These are phyloP conservation scores for Phrynocephalus forsythii DNA, from an alignment of 2,797 vertebrate genomes.

Conservation along the genomic window DNA sequence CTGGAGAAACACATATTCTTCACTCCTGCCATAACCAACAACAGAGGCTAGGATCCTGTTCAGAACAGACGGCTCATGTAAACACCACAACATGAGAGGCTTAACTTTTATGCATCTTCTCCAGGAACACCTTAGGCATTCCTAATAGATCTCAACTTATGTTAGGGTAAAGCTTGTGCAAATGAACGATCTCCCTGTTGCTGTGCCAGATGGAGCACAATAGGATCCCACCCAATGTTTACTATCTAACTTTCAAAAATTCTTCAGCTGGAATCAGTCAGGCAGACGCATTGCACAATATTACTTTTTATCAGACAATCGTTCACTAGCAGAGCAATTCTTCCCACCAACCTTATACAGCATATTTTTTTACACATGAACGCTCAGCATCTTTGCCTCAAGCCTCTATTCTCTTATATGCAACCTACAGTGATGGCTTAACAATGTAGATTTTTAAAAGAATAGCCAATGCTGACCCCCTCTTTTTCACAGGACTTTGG, in stretches of 20 bases:
- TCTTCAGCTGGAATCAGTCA: background rate
- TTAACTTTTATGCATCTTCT: too few relatives aligned
- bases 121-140: too few relatives aligned
- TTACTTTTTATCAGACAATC: background rate
- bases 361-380: background rate
- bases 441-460: background rate
- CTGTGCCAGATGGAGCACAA: too few relatives aligned
- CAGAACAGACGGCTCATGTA: too few relatives aligned
- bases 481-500: background rate
- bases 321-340: background rate
- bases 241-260: background rate
- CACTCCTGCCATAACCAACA: background rate
- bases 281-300: background rate
- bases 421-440: background rate
- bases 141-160: too few relatives aligned
- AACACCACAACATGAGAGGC: too few relatives aligned
- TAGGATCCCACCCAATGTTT: too few relatives aligned
- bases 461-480: background rate
- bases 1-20: background rate
- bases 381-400: conserved; percentile 14
- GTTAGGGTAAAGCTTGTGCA: too few relatives aligned
- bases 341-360: background rate
- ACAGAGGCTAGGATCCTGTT: background rate
- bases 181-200: too few relatives aligned
- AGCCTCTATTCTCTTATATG: background rate